These are phyloP conservation scores for Motacilla alba DNA, from an alignment of 2,113 vertebrate species.

Conservation along the genomic window DNA sequence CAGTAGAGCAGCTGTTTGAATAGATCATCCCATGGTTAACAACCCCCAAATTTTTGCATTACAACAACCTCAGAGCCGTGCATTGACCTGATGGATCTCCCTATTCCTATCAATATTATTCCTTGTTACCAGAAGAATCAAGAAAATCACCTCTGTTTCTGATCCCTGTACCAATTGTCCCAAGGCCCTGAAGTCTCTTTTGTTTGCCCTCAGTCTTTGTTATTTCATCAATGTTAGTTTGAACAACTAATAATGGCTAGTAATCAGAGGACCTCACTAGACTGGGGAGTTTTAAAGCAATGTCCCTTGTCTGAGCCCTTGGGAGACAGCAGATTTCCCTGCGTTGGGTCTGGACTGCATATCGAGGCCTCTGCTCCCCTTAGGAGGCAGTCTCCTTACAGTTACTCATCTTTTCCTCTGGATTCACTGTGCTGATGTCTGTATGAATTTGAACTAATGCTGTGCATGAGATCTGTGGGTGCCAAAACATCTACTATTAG, in stretches of 20 bases:
- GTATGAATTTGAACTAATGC: neutral
- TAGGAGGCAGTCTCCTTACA: neutral
- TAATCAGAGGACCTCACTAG: neutral
- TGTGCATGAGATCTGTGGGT: neutral
- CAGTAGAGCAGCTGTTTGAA: neutral
- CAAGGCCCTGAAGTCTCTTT: neutral
- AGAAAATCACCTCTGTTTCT: neutral
- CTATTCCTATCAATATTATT: neutral
- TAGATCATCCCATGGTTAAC: neutral
- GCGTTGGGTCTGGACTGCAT: neutral
- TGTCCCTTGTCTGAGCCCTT: neutral
- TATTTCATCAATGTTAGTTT: neutral
- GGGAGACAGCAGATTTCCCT: neutral
- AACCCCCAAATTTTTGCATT: neutral
- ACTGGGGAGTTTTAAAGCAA: neutral
- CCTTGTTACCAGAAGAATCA: neutral
- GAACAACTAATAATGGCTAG: neutral
- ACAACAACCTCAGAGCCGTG: neutral
- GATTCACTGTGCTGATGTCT: neutral
- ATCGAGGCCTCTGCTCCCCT: rapidly evolving
- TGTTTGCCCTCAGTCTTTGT: neutral
- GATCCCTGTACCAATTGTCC: neutral
- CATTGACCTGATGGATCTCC: neutral
- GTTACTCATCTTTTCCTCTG: neutral
- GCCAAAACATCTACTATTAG: neutral